These are phyloP conservation scores for Hyles lineata DNA, from an alignment of 2,888 invertebrate species.

Conservation along the genomic window DNA sequence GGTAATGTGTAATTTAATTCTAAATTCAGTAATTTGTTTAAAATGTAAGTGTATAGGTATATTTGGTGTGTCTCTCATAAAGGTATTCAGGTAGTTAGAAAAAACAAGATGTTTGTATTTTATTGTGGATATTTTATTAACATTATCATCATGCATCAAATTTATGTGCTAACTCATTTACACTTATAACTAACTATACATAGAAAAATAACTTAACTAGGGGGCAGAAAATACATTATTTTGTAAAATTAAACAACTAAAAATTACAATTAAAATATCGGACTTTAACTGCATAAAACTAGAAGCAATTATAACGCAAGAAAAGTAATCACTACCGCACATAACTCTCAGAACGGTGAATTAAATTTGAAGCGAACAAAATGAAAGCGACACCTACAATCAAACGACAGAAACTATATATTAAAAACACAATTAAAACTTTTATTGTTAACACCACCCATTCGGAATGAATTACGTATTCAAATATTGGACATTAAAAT, in stretches of 20 bases:
- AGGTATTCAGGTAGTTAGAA: constrained; percentile 35
- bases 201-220: constrained; percentile 84
- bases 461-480: constrained; percentile 68
- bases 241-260: constrained; percentile 79
- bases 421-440: constrained; percentile 47
- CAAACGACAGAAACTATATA: constrained; percentile 47
- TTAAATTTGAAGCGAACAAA: constrained; percentile 54
- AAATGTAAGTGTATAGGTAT: background rate
- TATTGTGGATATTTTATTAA: constrained; percentile 85
- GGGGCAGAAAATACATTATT: constrained; percentile 83
- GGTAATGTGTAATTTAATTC: too few species aligned
- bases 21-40: too few species aligned
- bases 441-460: constrained; percentile 54
- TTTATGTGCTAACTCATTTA: constrained; percentile 84
- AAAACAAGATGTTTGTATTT: constrained; percentile 73
- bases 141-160: constrained; percentile 85
- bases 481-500: constrained; percentile 64
- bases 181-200: constrained; percentile 85
- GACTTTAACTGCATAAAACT: constrained; percentile 77
- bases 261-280: constrained; percentile 76
- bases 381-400: constrained; percentile 55
- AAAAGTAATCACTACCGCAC: constrained; percentile 66
- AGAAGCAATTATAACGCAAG: constrained; percentile 76
- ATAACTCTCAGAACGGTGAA: constrained; percentile 74
- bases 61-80: background rate